Evolutionary conservation across 1,140 invertebrate genomes (phyloP).

Genomic region (Ceratosolen solmsi): DNA sequence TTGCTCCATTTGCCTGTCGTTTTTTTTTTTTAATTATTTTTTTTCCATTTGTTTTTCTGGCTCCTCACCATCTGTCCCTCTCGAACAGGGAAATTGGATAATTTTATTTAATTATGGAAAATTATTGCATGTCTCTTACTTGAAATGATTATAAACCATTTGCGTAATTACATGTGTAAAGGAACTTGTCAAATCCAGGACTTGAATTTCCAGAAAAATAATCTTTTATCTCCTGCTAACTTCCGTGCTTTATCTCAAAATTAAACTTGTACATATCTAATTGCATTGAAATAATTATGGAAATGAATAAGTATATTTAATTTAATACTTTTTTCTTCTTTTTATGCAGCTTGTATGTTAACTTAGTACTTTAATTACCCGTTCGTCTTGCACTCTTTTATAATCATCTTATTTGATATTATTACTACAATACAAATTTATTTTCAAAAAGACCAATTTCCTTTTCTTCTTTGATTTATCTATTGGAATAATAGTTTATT

Average conservation of each 20-base stretch:
- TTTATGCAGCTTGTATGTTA: no score
- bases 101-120: slow-evolving; percentile 36
- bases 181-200: background rate
- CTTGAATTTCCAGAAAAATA: background rate
- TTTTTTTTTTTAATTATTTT: background rate
- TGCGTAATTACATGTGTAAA: background rate
- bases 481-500: no score
- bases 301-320: no score
- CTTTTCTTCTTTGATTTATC: no score
- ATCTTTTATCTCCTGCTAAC: background rate
- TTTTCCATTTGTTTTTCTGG: background rate
- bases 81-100: slow-evolving; percentile 1
- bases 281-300: no score
- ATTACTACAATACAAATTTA: no score
- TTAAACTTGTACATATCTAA: no score
- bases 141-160: slow-evolving; percentile 15
- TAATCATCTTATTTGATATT: no score
- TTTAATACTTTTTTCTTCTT: no score
- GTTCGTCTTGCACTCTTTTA: no score
- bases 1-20: background rate
- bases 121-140: background rate
- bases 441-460: no score
- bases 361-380: no score
- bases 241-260: background rate
- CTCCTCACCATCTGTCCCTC: background rate